These are phyloP conservation scores for Caenorhabditis brenneri DNA, from an alignment of 1,140 invertebrate species.

Conservation along the genomic window DNA sequence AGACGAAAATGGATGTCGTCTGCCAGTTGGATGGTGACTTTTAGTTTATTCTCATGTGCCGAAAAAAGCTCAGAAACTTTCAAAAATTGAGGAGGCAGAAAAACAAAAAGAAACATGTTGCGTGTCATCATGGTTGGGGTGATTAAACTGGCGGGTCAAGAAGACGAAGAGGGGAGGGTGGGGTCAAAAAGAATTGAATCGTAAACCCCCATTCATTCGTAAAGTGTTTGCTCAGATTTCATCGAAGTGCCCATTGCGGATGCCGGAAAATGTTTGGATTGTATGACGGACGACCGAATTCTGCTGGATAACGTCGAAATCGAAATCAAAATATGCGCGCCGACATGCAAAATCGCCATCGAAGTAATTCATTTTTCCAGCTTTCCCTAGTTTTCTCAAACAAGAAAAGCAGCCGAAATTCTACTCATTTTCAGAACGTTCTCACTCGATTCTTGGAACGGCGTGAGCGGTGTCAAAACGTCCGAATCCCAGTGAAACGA, in stretches of 20 bases:
- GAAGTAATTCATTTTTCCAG: too few relatives aligned
- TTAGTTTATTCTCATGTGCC: too few relatives aligned
- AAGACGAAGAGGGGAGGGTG: too few relatives aligned
- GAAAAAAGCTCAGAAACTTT: too few relatives aligned
- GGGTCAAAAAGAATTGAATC: too few relatives aligned
- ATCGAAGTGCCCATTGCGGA: constrained; percentile 23
- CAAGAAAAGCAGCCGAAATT: too few relatives aligned
- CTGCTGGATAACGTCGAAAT: constrained; percentile 5
- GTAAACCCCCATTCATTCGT: neutral
- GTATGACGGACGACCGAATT: constrained; percentile 35
- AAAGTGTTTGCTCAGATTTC: constrained; percentile 38
- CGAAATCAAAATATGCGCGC: constrained; percentile 24
- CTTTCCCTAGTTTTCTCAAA: too few relatives aligned
- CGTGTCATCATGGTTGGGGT: too few relatives aligned
- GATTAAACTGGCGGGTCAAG: too few relatives aligned
- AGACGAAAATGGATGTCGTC: neutral
- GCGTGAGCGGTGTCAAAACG: neutral
- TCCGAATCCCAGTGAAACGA: neutral
- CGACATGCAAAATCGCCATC: constrained; percentile 4
- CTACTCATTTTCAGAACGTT: neutral
- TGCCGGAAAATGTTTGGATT: constrained; percentile 28
- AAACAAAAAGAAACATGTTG: too few relatives aligned
- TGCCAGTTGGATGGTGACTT: constrained; percentile 39
- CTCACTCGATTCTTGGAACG: neutral
- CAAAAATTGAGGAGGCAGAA: too few relatives aligned